Evolutionary conservation across 2,113 vertebrate genomes (phyloP), one percentile per base, ranked within the genome.

Genomic region (Scophthalmus maximus): DNA sequence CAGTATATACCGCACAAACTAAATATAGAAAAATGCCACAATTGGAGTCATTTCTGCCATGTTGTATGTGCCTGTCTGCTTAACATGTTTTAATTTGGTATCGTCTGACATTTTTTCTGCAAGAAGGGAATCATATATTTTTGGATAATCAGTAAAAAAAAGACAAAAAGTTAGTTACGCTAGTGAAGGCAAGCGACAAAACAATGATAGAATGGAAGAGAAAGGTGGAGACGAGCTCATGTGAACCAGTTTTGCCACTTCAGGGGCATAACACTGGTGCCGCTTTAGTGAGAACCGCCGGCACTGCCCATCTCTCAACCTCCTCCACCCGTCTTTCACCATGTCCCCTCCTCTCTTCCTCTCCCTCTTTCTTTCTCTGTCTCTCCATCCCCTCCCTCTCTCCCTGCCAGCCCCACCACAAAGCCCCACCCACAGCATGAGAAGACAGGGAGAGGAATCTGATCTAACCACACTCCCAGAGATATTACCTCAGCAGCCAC

Each of bases 371-470:
- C 70, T 69, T n/a, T 68, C 57, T 65, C 61, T 1, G 8, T 69
- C 57, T 76, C 56, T 67, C 63, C 77, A 65, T 78, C 81, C 86
- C 86, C 74, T 77, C 79, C 69, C 73, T 74, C 55, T 53, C 68
- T 68, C 60, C 83, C 73, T 82, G 60, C 74, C 91, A 85, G 80
- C 80, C 77, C 75, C 80, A 74, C 73, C 83, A 86, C 84, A 86
- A 60, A 51, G 83, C 87, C 83, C 86, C 91, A 90, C 91, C 87
- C 79, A 90, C 90, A 90, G 88, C 90, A 91, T 92, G 92, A 93
- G 91, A 94, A 93, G 91, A 91, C 93, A 92, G 89, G 88, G 81
- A 76, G 67, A 84, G 87, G 91, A 94, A 94, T 88, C 91, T 90
- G 88, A 92, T 91, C 93, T 90, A 92, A 94, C 91, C 90, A 73